phyloP scores from a whole-genome alignment of 2,797 vertebrate species.

The Glossophaga mutica region DNA sequence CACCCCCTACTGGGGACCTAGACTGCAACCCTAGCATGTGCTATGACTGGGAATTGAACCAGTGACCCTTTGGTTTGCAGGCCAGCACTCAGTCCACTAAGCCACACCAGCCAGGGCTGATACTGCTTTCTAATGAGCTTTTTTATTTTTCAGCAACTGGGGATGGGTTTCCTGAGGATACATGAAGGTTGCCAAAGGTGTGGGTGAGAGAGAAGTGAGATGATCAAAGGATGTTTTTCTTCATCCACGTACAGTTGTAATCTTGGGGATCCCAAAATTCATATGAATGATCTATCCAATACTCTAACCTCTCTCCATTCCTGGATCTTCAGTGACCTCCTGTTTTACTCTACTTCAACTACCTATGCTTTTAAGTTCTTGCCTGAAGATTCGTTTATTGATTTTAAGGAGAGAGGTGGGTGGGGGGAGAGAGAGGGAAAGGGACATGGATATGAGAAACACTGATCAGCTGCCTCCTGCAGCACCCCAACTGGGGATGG shows the following conservation, averaged over 20 bases:
- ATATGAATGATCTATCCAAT: neutral
- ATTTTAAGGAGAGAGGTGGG: too few relatives aligned
- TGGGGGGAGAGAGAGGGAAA: too few relatives aligned
- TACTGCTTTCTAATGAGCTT: neutral
- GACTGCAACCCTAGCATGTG: too few relatives aligned
- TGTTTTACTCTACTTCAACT: neutral
- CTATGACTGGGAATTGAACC: too few relatives aligned
- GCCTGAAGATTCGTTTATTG: too few relatives aligned
- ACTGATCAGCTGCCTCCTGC: too few relatives aligned
- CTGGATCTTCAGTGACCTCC: neutral
- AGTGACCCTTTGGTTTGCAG: too few relatives aligned
- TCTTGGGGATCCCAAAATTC: neutral
- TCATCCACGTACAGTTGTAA: neutral
- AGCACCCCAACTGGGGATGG: too few relatives aligned
- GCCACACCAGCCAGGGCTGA: too few relatives aligned
- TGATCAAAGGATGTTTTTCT: neutral
- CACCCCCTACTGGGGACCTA: too few relatives aligned
- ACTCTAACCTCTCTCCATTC: neutral
- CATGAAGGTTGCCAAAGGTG: neutral
- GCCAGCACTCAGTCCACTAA: too few relatives aligned
- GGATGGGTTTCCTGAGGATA: neutral
- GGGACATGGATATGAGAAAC: too few relatives aligned
- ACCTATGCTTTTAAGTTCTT: neutral
- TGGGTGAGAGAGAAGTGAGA: neutral
- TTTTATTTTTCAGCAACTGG: neutral